A percentile compares a stretch with the other conserved stretches of the same genome.
phyloP scores from a whole-genome alignment of 1,140 invertebrate species.

The Scaptomyza hsui region DNA sequence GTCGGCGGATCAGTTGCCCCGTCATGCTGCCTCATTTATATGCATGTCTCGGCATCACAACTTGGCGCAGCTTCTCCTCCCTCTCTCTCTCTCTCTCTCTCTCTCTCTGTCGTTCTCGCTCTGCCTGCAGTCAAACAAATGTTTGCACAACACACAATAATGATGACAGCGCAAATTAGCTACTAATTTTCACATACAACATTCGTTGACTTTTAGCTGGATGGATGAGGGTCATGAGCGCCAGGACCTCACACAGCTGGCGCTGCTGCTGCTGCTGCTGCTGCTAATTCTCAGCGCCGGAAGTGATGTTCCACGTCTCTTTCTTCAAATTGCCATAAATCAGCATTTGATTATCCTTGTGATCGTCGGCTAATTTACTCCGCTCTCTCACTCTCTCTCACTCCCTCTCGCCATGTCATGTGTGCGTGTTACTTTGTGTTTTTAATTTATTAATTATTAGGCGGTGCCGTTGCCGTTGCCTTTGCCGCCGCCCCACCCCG shows the following conservation, averaged over 20 bases:
- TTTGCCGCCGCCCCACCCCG: constrained; percentile 9
- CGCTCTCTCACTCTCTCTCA: constrained; percentile 12
- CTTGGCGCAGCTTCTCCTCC: background rate
- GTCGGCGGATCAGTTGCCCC: constrained; percentile 2
- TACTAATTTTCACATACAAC: constrained; percentile 75
- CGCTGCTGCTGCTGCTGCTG: constrained; percentile 41
- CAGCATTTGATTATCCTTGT: constrained; percentile 80
- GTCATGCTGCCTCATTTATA: constrained; percentile 42
- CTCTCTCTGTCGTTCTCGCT: constrained; percentile 7
- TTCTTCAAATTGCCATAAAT: constrained; percentile 73
- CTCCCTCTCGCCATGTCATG: constrained; percentile 40
- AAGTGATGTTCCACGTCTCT: constrained; percentile 52
- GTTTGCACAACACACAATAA: constrained; percentile 81
- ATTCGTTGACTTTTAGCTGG: background rate
- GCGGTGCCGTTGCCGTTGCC: constrained; percentile 48
- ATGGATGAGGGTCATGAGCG: constrained; percentile 40
- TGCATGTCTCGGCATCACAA: constrained; percentile 29
- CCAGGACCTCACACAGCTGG: constrained; percentile 80
- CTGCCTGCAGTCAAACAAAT: constrained; percentile 66
- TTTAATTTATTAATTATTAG: constrained; percentile 82
- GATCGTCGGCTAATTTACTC: constrained; percentile 52
- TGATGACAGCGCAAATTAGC: constrained; percentile 81
- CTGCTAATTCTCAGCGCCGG: constrained; percentile 44
- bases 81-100: constrained; percentile 4
- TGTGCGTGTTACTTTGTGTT: constrained; percentile 77